phyloP scores from a whole-genome alignment of 2,888 invertebrate genomes.

The Bunonema sp. region DNA sequence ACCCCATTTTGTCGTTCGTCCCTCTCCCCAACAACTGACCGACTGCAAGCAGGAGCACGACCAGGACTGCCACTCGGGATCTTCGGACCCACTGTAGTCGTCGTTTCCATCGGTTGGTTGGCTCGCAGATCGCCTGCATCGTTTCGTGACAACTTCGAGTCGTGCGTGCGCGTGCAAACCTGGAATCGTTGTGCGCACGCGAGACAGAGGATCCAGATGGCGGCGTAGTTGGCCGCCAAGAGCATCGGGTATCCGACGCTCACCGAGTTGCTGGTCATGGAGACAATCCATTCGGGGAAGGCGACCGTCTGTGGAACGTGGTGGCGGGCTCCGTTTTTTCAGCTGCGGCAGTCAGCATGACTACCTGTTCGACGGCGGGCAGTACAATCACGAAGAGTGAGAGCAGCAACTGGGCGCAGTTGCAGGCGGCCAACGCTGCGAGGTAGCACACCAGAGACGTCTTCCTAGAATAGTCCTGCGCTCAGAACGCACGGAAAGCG shows the following conservation, averaged over 20 bases:
- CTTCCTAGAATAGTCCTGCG: conserved; percentile 24
- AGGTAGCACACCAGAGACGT: conserved; percentile 25
- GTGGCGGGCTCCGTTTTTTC: not conserved
- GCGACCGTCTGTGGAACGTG: not conserved
- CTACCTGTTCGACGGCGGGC: conserved; percentile 25
- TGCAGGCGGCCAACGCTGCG: conserved; percentile 20
- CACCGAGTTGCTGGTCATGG: conserved; percentile 8
- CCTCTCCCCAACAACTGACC: conserved; percentile 1
- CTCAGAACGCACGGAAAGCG: conserved; percentile 10
- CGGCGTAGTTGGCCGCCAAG: conserved; percentile 25
- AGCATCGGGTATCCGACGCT: conserved; percentile 23
- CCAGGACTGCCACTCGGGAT: conserved; percentile 8
- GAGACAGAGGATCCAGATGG: conserved; percentile 24
- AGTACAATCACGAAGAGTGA: conserved; percentile 26
- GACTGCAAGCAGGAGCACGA: conserved; percentile 6
- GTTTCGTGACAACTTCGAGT: not conserved
- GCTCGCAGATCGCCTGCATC: conserved; percentile 22
- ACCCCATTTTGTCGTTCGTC: not conserved
- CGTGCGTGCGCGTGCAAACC: conserved; percentile 3
- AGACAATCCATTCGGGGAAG: not conserved
- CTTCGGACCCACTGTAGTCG: conserved; percentile 12
- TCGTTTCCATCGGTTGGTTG: conserved; percentile 20
- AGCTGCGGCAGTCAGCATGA: not conserved
- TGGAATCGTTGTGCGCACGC: conserved; percentile 31
- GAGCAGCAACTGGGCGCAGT: conserved; percentile 21